These are phyloP conservation scores for Phoxinus phoxinus DNA, from an alignment of 2,113 vertebrate genomes.

Conservation along the genomic window DNA sequence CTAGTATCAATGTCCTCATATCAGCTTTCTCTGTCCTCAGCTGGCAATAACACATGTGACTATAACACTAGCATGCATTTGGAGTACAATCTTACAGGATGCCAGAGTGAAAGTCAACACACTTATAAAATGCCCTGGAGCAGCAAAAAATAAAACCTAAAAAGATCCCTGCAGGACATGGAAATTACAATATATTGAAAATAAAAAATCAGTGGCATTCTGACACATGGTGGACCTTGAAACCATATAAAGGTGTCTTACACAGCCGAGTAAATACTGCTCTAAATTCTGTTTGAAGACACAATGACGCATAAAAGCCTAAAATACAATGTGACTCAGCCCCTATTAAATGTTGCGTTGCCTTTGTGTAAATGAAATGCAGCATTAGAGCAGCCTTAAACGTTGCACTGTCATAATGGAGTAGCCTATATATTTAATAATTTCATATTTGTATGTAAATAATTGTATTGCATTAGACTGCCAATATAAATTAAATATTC, in stretches of 20 bases:
- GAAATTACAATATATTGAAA: background rate
- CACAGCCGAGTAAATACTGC: background rate
- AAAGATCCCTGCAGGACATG: background rate
- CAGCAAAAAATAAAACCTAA: background rate
- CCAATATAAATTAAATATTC: too few species aligned
- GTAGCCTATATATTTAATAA: background rate
- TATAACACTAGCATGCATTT: conserved; percentile 6
- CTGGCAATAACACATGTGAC: conserved; percentile 11
- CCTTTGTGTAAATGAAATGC: background rate
- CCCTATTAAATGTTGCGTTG: background rate
- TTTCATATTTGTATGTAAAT: background rate
- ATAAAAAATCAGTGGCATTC: background rate
- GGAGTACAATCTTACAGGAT: background rate
- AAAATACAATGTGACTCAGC: background rate
- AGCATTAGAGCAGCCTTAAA: background rate
- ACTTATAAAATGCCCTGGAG: background rate
- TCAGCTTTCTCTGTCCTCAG: conserved; percentile 11
- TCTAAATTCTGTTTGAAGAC: background rate
- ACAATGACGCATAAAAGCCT: background rate
- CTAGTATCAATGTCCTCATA: conserved; percentile 32
- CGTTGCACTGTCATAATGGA: background rate
- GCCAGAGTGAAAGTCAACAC: background rate
- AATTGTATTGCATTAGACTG: background rate
- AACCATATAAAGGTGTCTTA: background rate
- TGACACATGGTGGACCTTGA: background rate